A percentile compares a stretch with the other conserved stretches of the same genome.
These are phyloP conservation scores for Alcis repandata DNA, from an alignment of 2,888 invertebrate genomes.

Conservation along the genomic window DNA sequence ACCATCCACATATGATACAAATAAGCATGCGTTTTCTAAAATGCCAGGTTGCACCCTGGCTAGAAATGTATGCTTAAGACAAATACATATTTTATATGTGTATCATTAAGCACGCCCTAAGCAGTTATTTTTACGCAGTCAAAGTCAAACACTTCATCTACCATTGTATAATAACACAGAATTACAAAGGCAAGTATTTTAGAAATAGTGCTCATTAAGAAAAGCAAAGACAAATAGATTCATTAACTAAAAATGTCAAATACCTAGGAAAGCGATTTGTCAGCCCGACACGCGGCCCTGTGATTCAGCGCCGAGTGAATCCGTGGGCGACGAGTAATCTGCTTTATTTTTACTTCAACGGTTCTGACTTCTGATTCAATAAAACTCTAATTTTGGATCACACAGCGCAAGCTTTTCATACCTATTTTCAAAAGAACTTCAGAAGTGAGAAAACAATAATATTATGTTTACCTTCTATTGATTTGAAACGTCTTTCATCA, in stretches of 20 bases:
- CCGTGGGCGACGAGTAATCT: constrained; percentile 73
- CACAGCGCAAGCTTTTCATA: constrained; percentile 5
- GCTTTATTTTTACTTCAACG: constrained; percentile 70
- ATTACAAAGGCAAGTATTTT: not conserved
- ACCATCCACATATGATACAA: no score
- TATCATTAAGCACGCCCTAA: no score
- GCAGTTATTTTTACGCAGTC: no score
- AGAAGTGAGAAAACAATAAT: constrained; percentile 1
- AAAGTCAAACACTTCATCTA: no score
- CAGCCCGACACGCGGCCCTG: constrained; percentile 54
- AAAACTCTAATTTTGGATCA: constrained; percentile 58
- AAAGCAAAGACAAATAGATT: constrained; percentile 38
- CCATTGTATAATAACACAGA: not conserved
- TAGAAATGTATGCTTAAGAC: no score
- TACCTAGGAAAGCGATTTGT: constrained; percentile 67
- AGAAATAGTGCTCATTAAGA: constrained; percentile 4
- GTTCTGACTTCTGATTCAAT: constrained; percentile 68
- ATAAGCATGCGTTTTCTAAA: no score
- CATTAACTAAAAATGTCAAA: constrained; percentile 53
- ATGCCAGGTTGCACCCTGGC: no score
- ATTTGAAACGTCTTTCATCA: no score
- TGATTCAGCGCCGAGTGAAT: constrained; percentile 65
- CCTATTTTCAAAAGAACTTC: constrained; percentile 4
- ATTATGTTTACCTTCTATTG: constrained; percentile 6
- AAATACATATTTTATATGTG: no score